Evolutionary conservation across 2,888 invertebrate species (phyloP).

Genomic region (Sphinx pinastri): DNA sequence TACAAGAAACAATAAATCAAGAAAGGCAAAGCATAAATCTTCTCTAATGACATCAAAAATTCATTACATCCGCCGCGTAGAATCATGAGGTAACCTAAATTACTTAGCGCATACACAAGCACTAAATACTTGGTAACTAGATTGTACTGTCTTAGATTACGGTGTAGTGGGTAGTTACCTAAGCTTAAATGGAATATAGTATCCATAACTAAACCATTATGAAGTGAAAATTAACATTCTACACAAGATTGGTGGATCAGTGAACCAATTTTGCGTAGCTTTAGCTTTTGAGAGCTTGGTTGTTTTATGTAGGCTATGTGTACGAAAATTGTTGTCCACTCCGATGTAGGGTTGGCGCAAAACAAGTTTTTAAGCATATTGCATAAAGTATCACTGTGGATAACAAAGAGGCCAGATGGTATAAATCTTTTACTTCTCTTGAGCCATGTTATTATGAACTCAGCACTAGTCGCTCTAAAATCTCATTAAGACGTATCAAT

Average conservation of each 20-base stretch:
- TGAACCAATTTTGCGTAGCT: background rate
- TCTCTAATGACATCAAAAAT: constrained; percentile 38
- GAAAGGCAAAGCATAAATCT: constrained; percentile 36
- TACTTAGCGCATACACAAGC: constrained; percentile 2
- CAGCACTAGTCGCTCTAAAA: too few species aligned
- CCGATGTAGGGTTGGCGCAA: too few species aligned
- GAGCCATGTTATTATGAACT: too few species aligned
- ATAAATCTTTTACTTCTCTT: too few species aligned
- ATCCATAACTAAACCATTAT: background rate
- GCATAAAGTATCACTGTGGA: too few species aligned
- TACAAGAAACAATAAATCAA: constrained; percentile 35
- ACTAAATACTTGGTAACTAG: constrained; percentile 13
- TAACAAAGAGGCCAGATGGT: too few species aligned
- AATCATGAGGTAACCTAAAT: constrained; percentile 16
- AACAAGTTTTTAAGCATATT: too few species aligned
- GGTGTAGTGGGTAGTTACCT: constrained; percentile 9
- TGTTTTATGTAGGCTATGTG: too few species aligned
- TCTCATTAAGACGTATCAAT: too few species aligned
- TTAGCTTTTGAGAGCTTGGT: background rate
- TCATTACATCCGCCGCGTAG: constrained; percentile 27
- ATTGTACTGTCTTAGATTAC: constrained; percentile 2
- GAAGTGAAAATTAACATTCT: background rate
- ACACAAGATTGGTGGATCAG: background rate
- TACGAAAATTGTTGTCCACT: too few species aligned
- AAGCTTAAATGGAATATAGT: background rate